phyloP scores from a whole-genome alignment of 37 sponge, comb jelly and placozoan genomes.

The Oopsacas minuta region DNA sequence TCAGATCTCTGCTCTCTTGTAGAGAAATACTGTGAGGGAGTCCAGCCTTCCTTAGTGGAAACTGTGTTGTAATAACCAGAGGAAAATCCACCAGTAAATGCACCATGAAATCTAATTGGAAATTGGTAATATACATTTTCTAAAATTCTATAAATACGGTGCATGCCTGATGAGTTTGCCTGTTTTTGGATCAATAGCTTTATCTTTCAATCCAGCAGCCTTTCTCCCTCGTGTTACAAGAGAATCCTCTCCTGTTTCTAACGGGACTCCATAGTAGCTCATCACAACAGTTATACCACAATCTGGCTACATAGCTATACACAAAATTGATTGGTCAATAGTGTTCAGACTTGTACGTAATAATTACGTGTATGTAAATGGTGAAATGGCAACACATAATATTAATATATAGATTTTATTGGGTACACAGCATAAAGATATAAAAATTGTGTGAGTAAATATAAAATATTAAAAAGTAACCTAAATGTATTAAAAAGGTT shows the following conservation, averaged over 20 bases:
- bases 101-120: conserved; percentile 75
- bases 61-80: conserved; percentile 96
- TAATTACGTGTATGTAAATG: not conserved
- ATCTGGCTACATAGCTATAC: too few species aligned
- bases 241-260: not conserved
- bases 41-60: conserved; percentile 88
- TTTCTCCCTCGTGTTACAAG: not conserved
- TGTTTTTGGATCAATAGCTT: not conserved
- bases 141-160: not conserved
- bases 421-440: not conserved
- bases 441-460: too few species aligned
- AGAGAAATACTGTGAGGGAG: conserved; percentile 63
- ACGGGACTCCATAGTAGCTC: not conserved
- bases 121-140: not conserved
- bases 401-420: too few species aligned
- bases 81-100: conserved; percentile 98
- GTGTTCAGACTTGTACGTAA: too few species aligned
- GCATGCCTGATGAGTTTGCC: conserved; percentile 1
- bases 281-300: too few species aligned
- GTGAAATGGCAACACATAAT: not conserved
- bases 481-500: too few species aligned
- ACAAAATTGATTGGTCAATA: too few species aligned
- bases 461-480: too few species aligned
- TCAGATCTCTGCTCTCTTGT: conserved; percentile 38
- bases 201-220: not conserved